Conservation (phyloP, 2,888 invertebrate species). For the Caenorhabditis macrosperma region DNA sequence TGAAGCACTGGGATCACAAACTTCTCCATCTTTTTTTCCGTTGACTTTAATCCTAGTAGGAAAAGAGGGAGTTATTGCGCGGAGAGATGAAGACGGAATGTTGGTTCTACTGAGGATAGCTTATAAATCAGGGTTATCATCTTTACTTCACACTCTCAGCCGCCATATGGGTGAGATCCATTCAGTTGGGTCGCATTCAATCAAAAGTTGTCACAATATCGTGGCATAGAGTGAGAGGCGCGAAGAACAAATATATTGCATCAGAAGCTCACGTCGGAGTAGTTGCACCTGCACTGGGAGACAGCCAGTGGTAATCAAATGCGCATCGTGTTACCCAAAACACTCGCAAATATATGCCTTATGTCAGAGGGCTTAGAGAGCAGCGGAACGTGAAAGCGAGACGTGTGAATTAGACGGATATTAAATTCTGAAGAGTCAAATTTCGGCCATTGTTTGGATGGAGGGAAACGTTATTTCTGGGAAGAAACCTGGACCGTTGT, state of each 20-base stretch:
- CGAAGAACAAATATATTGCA: constrained; percentile 19
- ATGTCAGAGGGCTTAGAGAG: not conserved
- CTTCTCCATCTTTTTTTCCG: constrained; percentile 35
- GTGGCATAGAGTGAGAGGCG: not conserved
- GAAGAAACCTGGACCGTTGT: not conserved
- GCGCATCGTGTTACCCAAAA: constrained; percentile 7
- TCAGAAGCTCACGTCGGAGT: not conserved
- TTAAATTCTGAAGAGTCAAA: not conserved
- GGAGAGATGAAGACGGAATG: not conserved
- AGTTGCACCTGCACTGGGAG: constrained; percentile 9
- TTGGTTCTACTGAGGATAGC: not conserved
- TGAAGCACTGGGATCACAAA: constrained; percentile 28
- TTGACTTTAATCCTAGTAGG: constrained; percentile 3
- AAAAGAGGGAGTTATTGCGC: not conserved
- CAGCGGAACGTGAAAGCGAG: not conserved
- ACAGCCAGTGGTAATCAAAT: constrained; percentile 9
- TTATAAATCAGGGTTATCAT: constrained; percentile 23
- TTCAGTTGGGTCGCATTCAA: constrained; percentile 13
- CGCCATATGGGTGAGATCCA: constrained; percentile 23
- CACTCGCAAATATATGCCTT: constrained; percentile 1
- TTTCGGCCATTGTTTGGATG: not conserved
- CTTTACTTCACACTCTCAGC: not conserved
- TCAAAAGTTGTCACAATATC: constrained; percentile 41
- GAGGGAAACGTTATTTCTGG: not conserved
- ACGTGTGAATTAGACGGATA: not conserved